Base-by-base conservation (phyloP, 2,888 invertebrate genomes). In the Lasius fuliginosus region DNA sequence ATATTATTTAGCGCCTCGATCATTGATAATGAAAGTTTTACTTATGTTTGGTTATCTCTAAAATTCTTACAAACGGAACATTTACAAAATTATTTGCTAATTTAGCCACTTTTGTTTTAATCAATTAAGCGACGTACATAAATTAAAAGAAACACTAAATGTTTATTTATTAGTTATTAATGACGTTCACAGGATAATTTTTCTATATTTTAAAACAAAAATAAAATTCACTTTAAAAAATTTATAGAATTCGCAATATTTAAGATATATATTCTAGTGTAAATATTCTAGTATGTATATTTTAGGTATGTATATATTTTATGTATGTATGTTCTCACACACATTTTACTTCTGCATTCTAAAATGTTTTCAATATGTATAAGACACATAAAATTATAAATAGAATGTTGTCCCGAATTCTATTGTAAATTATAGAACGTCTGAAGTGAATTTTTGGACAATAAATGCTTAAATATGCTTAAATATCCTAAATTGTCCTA, bases 141-240 rank as follows among this genome's bases (percentile, higher is more conserved):
- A 0, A 53, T 8, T n/a, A n/a, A 53, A n/a, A 53, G 8, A 53
- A 49, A 49, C 8, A 49, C 6, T n/a, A n/a, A 53, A n/a, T 53
- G 18, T 53, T 53, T 53, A 53, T 53, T 53, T 53, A 53, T n/a
- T n/a, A n/a, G n/a, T n/a, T n/a, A n/a, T n/a, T 53, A 53, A 53
- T 53, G n/a, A 49, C 1, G 18, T 8, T 53, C 1, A 53, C n/a
- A n/a, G n/a, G n/a, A 53, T 8, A 6, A 2, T 53, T n/a, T n/a
- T 53, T 53, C 6, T n/a, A 8, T 53, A 53, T 53, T 53, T n/a
- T 53, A 53, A 53, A 53, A 8, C 49, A 6, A 49, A 49, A 5
- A 49, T n/a, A n/a, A 53, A 53, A 53, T n/a, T 53, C 3, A 53
- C 18, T 53, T n/a, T 53, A 46, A n/a, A n/a, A 2, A 49, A 49